These are phyloP conservation scores for Melanitta fusca DNA, from an alignment of 2,797 vertebrate species.

Conservation along the genomic window DNA sequence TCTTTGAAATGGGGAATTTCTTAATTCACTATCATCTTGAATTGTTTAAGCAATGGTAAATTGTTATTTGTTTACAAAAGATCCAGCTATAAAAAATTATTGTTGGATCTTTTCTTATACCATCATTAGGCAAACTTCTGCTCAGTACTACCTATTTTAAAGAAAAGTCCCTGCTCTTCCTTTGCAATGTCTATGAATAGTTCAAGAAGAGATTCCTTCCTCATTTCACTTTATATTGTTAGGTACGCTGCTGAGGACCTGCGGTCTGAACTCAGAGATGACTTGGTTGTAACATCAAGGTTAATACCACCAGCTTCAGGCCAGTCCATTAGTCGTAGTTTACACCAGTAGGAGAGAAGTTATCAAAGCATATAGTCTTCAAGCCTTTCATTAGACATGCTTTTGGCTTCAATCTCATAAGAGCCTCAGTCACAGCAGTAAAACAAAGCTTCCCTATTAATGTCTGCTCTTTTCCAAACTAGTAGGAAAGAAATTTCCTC, in stretches of 20 bases:
- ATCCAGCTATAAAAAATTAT: background rate
- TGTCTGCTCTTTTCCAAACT: fast-evolving
- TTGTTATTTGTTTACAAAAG: background rate
- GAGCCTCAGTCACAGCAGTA: background rate
- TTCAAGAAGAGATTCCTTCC: background rate
- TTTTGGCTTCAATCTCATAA: background rate
- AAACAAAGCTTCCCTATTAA: background rate
- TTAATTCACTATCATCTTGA: background rate
- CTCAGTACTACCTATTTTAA: background rate
- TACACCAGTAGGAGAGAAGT: background rate
- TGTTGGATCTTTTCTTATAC: background rate
- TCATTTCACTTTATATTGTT: background rate
- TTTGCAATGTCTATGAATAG: background rate
- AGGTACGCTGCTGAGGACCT: fast-evolving
- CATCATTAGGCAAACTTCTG: background rate
- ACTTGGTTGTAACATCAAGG: fast-evolving
- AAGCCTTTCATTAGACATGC: fast-evolving
- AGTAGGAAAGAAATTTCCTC: background rate
- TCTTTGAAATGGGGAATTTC: background rate
- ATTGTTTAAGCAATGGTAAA: background rate
- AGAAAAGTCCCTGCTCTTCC: background rate
- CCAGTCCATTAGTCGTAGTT: background rate
- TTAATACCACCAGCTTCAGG: background rate
- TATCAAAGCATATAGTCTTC: background rate
- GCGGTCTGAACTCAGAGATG: background rate